Evolutionary conservation across 2,888 invertebrate species (phyloP).

Genomic region (Iselma pallidipennis): DNA sequence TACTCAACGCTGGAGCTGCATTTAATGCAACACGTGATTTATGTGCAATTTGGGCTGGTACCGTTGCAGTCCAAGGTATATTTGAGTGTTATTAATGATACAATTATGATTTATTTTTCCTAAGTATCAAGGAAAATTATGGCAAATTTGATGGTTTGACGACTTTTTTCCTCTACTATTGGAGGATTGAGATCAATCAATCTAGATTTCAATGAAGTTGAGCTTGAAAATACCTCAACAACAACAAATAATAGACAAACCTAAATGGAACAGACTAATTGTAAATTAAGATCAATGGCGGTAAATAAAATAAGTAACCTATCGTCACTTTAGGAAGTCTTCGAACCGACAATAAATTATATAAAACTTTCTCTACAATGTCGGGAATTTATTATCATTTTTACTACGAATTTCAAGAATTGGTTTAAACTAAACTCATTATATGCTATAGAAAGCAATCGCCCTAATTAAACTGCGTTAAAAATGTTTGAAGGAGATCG

Average conservation of each 20-base stretch:
- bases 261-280: no score
- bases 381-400: not conserved
- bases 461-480: slow-evolving; percentile 1
- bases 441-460: not conserved
- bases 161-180: not conserved
- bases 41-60: no score
- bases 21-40: no score
- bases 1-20: no score
- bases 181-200: not conserved
- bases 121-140: slow-evolving; percentile 14
- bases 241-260: no score
- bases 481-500: no score
- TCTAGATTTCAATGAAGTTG: slow-evolving; percentile 1
- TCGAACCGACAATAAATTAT: not conserved
- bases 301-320: no score
- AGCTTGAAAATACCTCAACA: slow-evolving; percentile 2
- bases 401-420: not conserved
- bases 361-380: slow-evolving; percentile 2
- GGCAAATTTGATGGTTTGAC: slow-evolving; percentile 6
- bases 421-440: not conserved
- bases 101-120: slow-evolving; percentile 9
- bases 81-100: no score
- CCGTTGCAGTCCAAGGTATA: no score
- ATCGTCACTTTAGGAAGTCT: not conserved
- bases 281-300: not conserved